Percentiles rank a stretch among this genome's conserved stretches.
Conservation (phyloP, 2,797 vertebrate genomes). For the Pogoniulus pusillus region DNA sequence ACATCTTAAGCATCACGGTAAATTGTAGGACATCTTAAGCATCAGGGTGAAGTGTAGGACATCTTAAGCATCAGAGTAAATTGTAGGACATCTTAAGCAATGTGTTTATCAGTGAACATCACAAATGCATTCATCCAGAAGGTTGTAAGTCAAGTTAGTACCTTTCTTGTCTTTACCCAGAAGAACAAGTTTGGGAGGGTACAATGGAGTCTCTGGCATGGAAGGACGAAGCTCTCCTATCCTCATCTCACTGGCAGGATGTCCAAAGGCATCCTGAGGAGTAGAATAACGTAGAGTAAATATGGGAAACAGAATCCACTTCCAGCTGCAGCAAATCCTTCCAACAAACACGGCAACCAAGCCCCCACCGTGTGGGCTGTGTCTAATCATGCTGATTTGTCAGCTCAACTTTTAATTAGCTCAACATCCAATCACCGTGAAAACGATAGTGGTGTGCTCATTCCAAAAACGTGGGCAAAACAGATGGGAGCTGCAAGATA, state of each 20-base stretch:
- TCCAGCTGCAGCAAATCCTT: neutral
- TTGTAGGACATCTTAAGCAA: neutral
- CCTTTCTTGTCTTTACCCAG: slow-evolving; percentile 99
- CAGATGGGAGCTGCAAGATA: neutral
- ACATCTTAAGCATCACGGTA: neutral
- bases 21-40: neutral
- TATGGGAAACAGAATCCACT: neutral
- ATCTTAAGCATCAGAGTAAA: neutral
- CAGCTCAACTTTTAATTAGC: neutral
- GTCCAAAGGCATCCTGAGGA: slow-evolving; percentile 93
- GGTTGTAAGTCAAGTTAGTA: slow-evolving; percentile 64
- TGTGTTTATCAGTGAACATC: neutral
- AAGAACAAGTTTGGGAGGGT: slow-evolving; percentile 97
- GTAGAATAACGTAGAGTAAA: slow-evolving; percentile 51
- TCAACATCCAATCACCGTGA: neutral
- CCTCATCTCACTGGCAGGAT: slow-evolving; percentile 95
- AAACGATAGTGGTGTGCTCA: neutral
- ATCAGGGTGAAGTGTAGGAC: neutral
- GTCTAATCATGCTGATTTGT: neutral
- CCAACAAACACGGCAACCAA: neutral
- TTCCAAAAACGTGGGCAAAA: neutral
- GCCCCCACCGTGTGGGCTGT: neutral
- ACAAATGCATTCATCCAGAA: neutral
- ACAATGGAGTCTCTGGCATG: slow-evolving; percentile 94
- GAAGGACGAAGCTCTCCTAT: slow-evolving; percentile 98